Evolutionary conservation across 2,888 invertebrate genomes (phyloP), one percentile per base, ranked within the genome.

Genomic region (Augochlorella aurata): DNA sequence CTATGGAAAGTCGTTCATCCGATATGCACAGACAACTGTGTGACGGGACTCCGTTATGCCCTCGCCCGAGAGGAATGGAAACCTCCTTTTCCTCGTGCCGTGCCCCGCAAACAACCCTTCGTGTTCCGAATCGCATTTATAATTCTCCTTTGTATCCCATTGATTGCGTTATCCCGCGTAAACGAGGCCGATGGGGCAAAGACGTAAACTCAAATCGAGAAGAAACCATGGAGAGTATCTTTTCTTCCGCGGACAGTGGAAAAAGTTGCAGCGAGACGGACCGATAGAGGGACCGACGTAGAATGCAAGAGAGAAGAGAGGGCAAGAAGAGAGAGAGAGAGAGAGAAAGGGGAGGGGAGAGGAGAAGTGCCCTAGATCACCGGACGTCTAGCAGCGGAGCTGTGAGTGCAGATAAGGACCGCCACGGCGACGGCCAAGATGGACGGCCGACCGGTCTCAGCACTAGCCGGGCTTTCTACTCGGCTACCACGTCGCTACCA

Each of bases 331-430:
- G 81, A 74, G 81, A 68, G 77, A 38, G 44, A 58, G 73, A 49
- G 70, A n/a, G 49, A 38, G 71, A 16, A 74, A 54, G 24, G 8
- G 61, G 61, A 80, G 69, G 80, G 61, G 88, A 76, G 86, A 81
- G 87, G 91, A 92, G 90, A 90, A 91, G 90, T 93, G 92, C 91
- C 89, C 93, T 93, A 93, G 93, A 93, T 93, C 93, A 93, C 93
- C 90, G 92, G 91, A 93, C 92, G 93, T 93, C 93, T 93, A 92
- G 92, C 90, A 92, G 90, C 91, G 89, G 90, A 92, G 93, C 93
- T 93, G 93, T 93, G 93, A 93, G 93, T 91, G 90, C 90, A 93
- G 93, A 93, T 93, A 93, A 93, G 93, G 93, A 93, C 93, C 93
- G 90, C 91, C 90, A 93, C 92, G 92, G 92, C 93, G 93, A 93